phyloP scores from a whole-genome alignment of 1,140 invertebrate species.

The Microvelia longipes region DNA sequence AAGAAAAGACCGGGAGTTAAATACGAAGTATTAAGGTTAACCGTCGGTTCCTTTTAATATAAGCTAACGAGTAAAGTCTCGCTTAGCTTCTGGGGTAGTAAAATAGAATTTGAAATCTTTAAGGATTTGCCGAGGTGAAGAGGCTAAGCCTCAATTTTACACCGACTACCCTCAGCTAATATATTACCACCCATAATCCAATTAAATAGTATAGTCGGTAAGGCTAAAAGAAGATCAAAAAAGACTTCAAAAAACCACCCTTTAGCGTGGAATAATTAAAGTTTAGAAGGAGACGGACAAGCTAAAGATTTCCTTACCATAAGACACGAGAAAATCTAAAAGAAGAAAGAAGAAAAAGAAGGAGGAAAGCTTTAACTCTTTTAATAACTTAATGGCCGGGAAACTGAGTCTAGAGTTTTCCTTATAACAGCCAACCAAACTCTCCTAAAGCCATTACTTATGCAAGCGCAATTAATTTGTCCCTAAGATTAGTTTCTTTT shows the following conservation, averaged over 20 bases:
- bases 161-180: slow-evolving; percentile 8
- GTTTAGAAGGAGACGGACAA: not conserved
- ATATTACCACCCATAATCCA: slow-evolving; percentile 17
- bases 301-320: not conserved
- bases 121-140: not conserved
- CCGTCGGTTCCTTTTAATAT: not conserved
- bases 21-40: not conserved
- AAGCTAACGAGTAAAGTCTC: not conserved
- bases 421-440: not conserved
- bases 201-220: slow-evolving; percentile 15
- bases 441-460: slow-evolving; percentile 16
- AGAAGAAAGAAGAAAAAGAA: not conserved
- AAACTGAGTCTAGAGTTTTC: slow-evolving; percentile 12
- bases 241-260: slow-evolving; percentile 15
- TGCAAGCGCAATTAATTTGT: slow-evolving; percentile 21
- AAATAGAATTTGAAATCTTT: not conserved
- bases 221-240: slow-evolving; percentile 5
- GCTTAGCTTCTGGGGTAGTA: not conserved
- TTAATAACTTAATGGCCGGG: slow-evolving; percentile 19
- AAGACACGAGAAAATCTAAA: not conserved
- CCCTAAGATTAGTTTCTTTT: slow-evolving; percentile 16
- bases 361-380: slow-evolving; percentile 1
- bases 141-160: slow-evolving; percentile 13
- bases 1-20: not conserved
- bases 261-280: not conserved